Percentiles rank a stretch among this genome's conserved stretches.
Evolutionary conservation across 2,888 invertebrate genomes (phyloP).

Genomic region (Heptascelio sp.): DNA sequence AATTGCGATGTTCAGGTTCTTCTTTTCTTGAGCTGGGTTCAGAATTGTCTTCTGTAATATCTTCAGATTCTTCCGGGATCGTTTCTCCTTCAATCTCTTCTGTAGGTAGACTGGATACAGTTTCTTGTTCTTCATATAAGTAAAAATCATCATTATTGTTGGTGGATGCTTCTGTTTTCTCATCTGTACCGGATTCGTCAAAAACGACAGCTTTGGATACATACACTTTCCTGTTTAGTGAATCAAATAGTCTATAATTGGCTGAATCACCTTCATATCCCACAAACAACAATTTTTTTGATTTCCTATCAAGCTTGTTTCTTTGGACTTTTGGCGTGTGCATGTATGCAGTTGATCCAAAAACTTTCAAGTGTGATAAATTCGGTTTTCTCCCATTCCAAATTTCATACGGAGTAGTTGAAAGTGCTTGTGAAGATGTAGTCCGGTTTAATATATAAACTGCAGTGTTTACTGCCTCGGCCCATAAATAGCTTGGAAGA

Average conservation of each 20-base stretch:
- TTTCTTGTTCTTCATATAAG: not conserved
- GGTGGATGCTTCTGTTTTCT: not conserved
- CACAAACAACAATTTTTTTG: not conserved
- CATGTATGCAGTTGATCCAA: slow-evolving; percentile 69
- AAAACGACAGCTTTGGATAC: slow-evolving; percentile 31
- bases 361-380: slow-evolving; percentile 59
- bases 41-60: not conserved
- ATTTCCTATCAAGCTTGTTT: slow-evolving; percentile 13
- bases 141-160: not conserved
- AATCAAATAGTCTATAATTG: slow-evolving; percentile 44
- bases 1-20: not conserved
- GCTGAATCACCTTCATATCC: slow-evolving; percentile 48
- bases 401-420: slow-evolving; percentile 58
- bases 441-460: slow-evolving; percentile 6
- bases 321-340: slow-evolving; percentile 61
- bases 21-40: not conserved
- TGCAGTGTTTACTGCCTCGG: slow-evolving; percentile 24
- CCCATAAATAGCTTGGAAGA: slow-evolving; percentile 49
- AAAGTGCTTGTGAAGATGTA: not conserved
- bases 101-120: not conserved
- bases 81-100: not conserved
- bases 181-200: not conserved
- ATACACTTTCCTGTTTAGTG: not conserved
- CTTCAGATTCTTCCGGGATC: not conserved
- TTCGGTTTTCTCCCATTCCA: slow-evolving; percentile 61